These are phyloP conservation scores for Eriocheir sinensis DNA, from an alignment of 1,140 invertebrate species.

Conservation along the genomic window DNA sequence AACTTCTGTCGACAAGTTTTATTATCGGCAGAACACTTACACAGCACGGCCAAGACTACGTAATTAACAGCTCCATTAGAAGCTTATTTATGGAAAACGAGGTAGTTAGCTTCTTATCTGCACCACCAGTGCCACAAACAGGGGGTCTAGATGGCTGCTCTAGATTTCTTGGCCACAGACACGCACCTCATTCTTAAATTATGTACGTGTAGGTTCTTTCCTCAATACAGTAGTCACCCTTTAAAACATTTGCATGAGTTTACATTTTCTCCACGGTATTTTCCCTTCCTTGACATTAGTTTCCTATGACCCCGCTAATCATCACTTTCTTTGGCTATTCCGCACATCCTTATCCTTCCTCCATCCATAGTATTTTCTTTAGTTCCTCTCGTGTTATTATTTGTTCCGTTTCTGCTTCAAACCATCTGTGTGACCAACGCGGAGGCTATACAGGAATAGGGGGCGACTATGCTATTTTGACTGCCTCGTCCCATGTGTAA, in stretches of 20 bases:
- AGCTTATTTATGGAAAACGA: background rate
- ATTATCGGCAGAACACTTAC: conserved; percentile 4
- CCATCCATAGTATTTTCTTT: background rate
- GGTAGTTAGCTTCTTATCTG: background rate
- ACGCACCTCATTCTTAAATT: no score
- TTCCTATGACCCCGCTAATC: no score
- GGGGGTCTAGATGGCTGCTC: no score
- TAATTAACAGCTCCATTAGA: no score
- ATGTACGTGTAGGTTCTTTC: background rate
- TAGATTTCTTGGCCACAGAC: no score
- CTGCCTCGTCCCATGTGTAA: background rate
- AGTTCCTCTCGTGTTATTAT: background rate
- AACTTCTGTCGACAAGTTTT: conserved; percentile 20
- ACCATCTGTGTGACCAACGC: background rate
- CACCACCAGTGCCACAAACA: background rate
- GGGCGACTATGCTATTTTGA: background rate
- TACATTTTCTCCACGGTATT: background rate
- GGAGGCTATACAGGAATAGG: background rate
- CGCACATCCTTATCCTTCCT: background rate
- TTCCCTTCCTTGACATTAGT: background rate
- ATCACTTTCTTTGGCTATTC: background rate
- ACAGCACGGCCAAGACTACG: background rate
- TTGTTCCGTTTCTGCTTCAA: background rate
- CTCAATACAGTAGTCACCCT: background rate
- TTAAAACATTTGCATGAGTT: background rate